phyloP scores from a whole-genome alignment of 2,113 vertebrate genomes.

The Oryctolagus cuniculus region DNA sequence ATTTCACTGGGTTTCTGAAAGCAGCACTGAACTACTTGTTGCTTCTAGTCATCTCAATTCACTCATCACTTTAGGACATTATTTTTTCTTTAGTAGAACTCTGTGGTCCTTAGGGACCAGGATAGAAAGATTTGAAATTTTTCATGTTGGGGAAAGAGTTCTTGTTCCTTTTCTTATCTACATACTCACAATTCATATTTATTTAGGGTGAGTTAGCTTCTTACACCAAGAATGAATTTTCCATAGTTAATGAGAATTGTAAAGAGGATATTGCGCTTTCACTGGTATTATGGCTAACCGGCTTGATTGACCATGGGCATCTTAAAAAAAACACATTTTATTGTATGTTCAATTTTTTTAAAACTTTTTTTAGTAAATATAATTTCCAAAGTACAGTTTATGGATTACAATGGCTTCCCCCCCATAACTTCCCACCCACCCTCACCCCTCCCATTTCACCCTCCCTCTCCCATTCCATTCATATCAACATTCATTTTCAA shows the following conservation, averaged over 20 bases:
- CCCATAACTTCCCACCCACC: too few relatives aligned
- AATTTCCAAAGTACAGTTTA: too few relatives aligned
- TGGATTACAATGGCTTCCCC: too few relatives aligned
- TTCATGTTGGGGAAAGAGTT: not conserved
- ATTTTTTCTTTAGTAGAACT: not conserved
- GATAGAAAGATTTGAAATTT: constrained; percentile 38
- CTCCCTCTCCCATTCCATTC: too few relatives aligned
- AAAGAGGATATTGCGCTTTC: constrained; percentile 32
- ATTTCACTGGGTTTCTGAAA: constrained; percentile 69
- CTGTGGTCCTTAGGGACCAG: constrained; percentile 41
- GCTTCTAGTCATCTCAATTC: constrained; percentile 35
- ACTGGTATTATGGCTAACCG: constrained; percentile 24
- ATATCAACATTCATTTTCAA: too few relatives aligned
- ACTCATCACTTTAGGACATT: not conserved
- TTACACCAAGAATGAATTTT: constrained; percentile 65
- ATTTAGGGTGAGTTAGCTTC: constrained; percentile 50
- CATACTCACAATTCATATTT: constrained; percentile 64
- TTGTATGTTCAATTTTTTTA: too few relatives aligned
- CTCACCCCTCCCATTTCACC: too few relatives aligned
- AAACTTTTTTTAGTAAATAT: not conserved
- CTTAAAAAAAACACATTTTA: not conserved
- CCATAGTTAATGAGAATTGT: constrained; percentile 38
- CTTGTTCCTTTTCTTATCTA: not conserved
- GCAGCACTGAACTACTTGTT: constrained; percentile 28
- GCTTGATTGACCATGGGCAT: constrained; percentile 48